Base-by-base conservation (phyloP, 2,888 invertebrate genomes). In the Agrochola circellaris region DNA sequence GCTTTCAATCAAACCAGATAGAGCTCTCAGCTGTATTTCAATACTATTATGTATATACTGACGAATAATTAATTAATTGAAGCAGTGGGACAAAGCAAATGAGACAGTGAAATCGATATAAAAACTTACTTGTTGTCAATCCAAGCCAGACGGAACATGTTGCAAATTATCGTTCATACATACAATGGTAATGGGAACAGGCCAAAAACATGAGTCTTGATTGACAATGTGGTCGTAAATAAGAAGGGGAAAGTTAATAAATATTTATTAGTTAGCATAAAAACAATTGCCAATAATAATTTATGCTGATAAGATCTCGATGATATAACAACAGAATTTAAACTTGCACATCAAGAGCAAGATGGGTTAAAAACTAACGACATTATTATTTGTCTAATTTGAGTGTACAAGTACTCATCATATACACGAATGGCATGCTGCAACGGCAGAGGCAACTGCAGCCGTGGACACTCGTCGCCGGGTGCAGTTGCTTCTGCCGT, bases 161-260 rank as follows among this genome's bases (percentile, higher is more conserved):
- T 71, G 76, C 73, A 75, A 68, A 79, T 74, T 65, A 72, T 68
- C 67, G 68, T 61, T 51, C 71, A 74, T 42, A 34, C 38, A 82
- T 72, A 82, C 82, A 83, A 83, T 83, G 82, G 85, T 82, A 85
- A 83, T 82, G 82, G 66, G 77, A 69, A 72, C 72, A 45, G 11
- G 0, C 65, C 65, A 85, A 73, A 83, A 74, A 81, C 81, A 67
- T 17, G 73, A 74, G 8, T 38, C 64, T 68, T 80, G 86, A 83
- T 80, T 86, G 83, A 87, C 76, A 86, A 70, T 56, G 38, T 56
- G 26, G 66, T 61, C 61, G 38, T 71, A 75, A 78, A 66, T 74
- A 79, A 77, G 62, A 26, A 75, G 51, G 70, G 38, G 77, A 83
- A 75, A 80, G 75, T 65, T 78, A 23, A 80, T 87, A 67, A 80